Conservation (phyloP, 30 jellyfish, hydroid and myxozoan species). For the Pelagia noctiluca region DNA sequence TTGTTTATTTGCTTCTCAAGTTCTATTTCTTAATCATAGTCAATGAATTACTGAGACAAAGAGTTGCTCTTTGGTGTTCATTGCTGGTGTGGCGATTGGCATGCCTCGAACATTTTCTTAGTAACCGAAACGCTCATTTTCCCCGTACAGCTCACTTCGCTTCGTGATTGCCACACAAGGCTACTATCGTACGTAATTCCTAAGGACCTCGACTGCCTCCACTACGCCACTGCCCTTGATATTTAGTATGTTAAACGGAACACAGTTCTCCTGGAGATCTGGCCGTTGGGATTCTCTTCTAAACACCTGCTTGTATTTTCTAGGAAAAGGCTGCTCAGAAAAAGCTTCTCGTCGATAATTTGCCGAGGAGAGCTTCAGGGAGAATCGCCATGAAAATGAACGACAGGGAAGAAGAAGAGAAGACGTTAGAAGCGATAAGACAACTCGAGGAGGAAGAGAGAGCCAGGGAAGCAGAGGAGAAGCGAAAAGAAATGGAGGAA, state of each 20-base stretch:
- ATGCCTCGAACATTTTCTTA: too few species aligned
- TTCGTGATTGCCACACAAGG: too few species aligned
- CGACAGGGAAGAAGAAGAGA: slow-evolving; percentile 82
- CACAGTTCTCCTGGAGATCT: background rate
- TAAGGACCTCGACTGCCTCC: too few species aligned
- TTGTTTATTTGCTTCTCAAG: too few species aligned
- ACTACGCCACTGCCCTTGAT: too few species aligned
- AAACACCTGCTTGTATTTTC: background rate
- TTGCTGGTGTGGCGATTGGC: too few species aligned
- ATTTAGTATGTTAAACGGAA: background rate
- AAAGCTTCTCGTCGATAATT: slow-evolving; percentile 73
- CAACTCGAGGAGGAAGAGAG: slow-evolving; percentile 51
- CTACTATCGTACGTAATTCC: too few species aligned
- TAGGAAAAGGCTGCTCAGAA: slow-evolving; percentile 87
- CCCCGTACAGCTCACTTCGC: too few species aligned
- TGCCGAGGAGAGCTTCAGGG: slow-evolving; percentile 90
- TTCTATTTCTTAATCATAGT: too few species aligned
- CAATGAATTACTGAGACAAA: too few species aligned
- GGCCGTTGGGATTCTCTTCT: background rate
- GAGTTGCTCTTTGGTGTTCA: too few species aligned
- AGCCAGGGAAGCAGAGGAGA: slow-evolving; percentile 82
- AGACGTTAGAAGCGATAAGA: slow-evolving; percentile 43
- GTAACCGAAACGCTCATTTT: too few species aligned
- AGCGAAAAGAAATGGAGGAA: slow-evolving; percentile 82
- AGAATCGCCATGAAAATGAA: slow-evolving; percentile 77